Evolutionary conservation across 1,140 invertebrate genomes (phyloP), one percentile per base, ranked within the genome.

Genomic region (Drosophila truncata): DNA sequence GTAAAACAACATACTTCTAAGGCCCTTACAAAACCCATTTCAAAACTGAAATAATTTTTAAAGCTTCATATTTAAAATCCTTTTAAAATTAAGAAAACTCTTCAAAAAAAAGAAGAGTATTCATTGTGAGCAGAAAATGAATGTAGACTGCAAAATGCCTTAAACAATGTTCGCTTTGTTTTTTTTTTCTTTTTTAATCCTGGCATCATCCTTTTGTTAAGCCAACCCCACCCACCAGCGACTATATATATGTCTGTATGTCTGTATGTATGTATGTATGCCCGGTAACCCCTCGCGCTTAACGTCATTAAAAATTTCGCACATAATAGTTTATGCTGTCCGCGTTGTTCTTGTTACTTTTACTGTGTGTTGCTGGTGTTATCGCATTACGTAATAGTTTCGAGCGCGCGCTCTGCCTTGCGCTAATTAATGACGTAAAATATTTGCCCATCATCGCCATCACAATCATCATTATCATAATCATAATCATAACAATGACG

Each of bases 361-460:
- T 41, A 9, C 39, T 41, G 18, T 13, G 29, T 29, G 52, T 37
- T 65, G 47, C 54, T 63, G 63, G 60, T 83, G 62, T 87, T 83
- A 87, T 80, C 80, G 84, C 65, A 78, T 88, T 88, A 88, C 71
- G 77, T 87, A 80, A 88, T 83, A 87, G 84, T 78, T 88, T 88
- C 58, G 57, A 88, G 67, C 64, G 67, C 60, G 72, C 63, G 50
- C 71, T 79, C 71, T 82, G 54, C 47, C 77, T 60, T 58, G 54
- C 77, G 80, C 84, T 87, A 87, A 88, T 87, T 87, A 88, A 88
- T 88, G 77, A 88, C 73, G 84, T 88, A 83, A 88, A 87, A 87
- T 87, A 87, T 88, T 87, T 88, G 84, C 82, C 79, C 84, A 78
- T 82, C 76, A 86, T 72, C 82, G 65, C 80, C 67, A 71, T 66